phyloP scores from a whole-genome alignment of 2,888 invertebrate species.

The Eupelmus urozonus region DNA sequence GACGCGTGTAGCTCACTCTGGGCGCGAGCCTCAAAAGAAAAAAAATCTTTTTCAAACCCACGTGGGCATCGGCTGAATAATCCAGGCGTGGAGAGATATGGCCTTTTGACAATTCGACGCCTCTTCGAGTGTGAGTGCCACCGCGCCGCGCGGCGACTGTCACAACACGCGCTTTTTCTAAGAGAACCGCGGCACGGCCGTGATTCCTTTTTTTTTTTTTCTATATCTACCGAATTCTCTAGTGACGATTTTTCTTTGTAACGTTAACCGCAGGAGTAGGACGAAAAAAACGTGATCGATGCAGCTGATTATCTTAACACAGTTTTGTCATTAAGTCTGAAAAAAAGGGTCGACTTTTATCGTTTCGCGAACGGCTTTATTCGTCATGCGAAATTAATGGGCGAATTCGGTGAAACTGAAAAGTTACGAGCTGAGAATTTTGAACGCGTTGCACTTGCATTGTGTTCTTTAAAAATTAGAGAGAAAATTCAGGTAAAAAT shows the following conservation, averaged over 20 bases:
- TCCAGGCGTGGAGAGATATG: constrained; percentile 44
- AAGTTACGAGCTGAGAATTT: not conserved
- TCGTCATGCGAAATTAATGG: constrained; percentile 27
- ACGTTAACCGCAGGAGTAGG: constrained; percentile 29
- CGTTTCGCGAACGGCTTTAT: constrained; percentile 45
- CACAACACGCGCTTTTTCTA: constrained; percentile 39
- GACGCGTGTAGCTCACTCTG: constrained; percentile 5
- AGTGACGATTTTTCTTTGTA: constrained; percentile 51
- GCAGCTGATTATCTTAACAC: constrained; percentile 57
- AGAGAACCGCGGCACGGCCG: not conserved
- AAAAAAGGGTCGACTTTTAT: constrained; percentile 31
- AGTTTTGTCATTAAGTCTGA: constrained; percentile 58
- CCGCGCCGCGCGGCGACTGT: constrained; percentile 18
- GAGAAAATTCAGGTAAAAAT: too few species aligned
- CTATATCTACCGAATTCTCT: constrained; percentile 43
- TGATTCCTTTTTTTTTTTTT: constrained; percentile 34
- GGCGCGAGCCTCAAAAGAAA: constrained; percentile 10
- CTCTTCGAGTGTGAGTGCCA: not conserved
- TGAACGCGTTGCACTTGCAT: not conserved
- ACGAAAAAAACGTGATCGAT: constrained; percentile 55
- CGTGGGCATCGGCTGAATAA: constrained; percentile 43
- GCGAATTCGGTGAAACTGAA: constrained; percentile 28
- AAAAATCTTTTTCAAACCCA: constrained; percentile 51
- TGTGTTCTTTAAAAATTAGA: not conserved
- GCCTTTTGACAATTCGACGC: constrained; percentile 49